These are phyloP conservation scores for human DNA, from an alignment of 2,113 vertebrate species.

Conservation along the genomic window GRCh38 chr3:100024501-100025000, in stretches of 20 bases:
- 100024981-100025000: not conserved
- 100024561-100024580: slow-evolving; percentile 11
- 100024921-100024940: not conserved
- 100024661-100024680: not conserved
- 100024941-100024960: not conserved
- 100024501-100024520: not conserved
- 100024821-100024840: not conserved
- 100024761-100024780: not conserved
- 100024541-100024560: not conserved
- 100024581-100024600: not conserved
- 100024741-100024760: not conserved
- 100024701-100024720: not conserved
- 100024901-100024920: not conserved
- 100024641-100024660: not conserved
- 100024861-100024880: not conserved
- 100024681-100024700: not conserved
- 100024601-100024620: not conserved
- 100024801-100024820: not conserved
- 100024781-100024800: not conserved
- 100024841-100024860: not conserved
- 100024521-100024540: not conserved
- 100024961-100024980: not conserved
- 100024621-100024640: not conserved
- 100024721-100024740: not conserved
- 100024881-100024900: not conserved